Evolutionary conservation across 2,113 vertebrate species (phyloP), one percentile per base, ranked within the genome.

Genomic region (Sapajus apella): DNA sequence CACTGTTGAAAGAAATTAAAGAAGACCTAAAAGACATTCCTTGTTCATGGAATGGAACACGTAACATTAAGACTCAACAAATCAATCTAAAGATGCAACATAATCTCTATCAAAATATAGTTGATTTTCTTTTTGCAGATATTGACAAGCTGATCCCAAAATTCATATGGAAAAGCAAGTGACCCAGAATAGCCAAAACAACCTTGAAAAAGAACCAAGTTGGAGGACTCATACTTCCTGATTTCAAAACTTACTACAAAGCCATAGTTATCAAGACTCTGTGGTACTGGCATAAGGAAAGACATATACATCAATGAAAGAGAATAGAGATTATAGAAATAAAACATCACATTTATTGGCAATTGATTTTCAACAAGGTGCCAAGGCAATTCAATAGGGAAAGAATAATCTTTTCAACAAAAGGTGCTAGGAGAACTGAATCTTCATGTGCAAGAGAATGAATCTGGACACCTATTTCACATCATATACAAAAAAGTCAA

Each of bases 201-300:
- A 82, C 55, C 55, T 55, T 75, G 30, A 37, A 93, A 82, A 90
- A 61, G 35, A 90, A 72, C 61, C 55, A 85, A 90, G n/a, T 37
- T 72, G 73, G 52, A 86, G 58, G 43, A 79, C 5, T 92, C 52
- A 70, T 13, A 86, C 37, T 43, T 79, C 17, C 73, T 43, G 7
- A 81, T 35, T 84, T 87, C 56, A 95, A 93, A 93, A 87, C 37
- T 61, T 45, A 86, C 32, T 50, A 90, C 25, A 93, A 85, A 96
- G 70, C 70, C 79, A 79, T 20, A 50, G 18, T 56, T 77, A 68
- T 17, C n/a, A 43, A 82, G 12, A 64, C 30, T 27, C 13, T 47
- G 7, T 14, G 37, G 17, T 43, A 30, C 43, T 55, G 37, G 3
- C 23, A 45, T 40, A 52, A 73, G 45, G 30, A n/a, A n/a, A 70